These are phyloP conservation scores for Ophion ellenae DNA, from an alignment of 2,888 invertebrate species.

Conservation along the genomic window DNA sequence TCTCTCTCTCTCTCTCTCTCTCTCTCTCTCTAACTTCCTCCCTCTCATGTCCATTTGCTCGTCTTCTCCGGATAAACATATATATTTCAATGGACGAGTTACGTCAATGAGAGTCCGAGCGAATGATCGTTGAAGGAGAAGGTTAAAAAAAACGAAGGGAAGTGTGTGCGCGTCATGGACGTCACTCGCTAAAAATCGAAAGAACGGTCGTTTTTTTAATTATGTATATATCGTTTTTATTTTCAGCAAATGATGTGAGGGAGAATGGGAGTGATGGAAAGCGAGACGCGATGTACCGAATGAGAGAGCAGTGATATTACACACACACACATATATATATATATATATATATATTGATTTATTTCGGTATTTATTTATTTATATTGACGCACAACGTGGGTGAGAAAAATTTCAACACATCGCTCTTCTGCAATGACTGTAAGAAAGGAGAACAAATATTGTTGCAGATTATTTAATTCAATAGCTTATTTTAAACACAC, in stretches of 20 bases:
- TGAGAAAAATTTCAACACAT: neutral
- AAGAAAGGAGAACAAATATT: too few relatives aligned
- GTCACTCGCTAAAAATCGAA: conserved; percentile 5
- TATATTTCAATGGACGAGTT: conserved; percentile 33
- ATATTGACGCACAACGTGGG: neutral
- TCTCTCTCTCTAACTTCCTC: neutral
- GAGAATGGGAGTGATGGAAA: neutral
- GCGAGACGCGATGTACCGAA: conserved; percentile 28
- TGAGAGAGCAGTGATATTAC: conserved; percentile 55
- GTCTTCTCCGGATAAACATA: conserved; percentile 12
- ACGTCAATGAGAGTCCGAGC: conserved; percentile 48
- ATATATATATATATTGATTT: neutral
- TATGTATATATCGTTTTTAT: conserved; percentile 2
- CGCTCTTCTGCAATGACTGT: neutral
- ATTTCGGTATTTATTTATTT: neutral
- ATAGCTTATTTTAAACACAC: neutral
- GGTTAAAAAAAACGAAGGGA: conserved; percentile 44
- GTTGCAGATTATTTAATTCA: too few relatives aligned
- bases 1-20: neutral
- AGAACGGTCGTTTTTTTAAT: conserved; percentile 6
- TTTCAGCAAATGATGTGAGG: neutral
- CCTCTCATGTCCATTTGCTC: neutral
- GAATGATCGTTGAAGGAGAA: conserved; percentile 30
- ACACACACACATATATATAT: neutral
- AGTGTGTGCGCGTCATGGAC: conserved; percentile 14